Base-by-base conservation (phyloP, 1,140 invertebrate genomes). In the Chelonus insularis region DNA sequence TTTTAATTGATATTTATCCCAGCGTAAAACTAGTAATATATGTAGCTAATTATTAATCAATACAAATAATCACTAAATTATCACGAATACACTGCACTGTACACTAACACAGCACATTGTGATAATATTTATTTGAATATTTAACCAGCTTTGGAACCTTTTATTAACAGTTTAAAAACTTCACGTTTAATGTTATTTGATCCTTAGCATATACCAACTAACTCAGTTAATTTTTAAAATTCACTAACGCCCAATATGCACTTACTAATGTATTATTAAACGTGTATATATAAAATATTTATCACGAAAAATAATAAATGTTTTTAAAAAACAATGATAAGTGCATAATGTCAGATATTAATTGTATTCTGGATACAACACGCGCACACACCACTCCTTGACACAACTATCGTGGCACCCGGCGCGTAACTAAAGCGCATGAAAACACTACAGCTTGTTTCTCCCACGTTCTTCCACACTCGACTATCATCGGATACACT, bases 361-460 rank as follows among this genome's bases (percentile, higher is more conserved):
- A 47, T 66, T 29, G n/a, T 29, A 12, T 18, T 12, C 41, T 9
- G 14, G 55, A 43, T 34, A 66, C 68, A 70, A 72, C 76, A 66
- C 76, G 72, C 77, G 71, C 72, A 72, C 72, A 67, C 68, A 64
- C 66, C 58, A 68, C 67, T 68, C 68, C 56, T 71, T 77, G 78
- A 80, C 80, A 68, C 77, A 74, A 76, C 78, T 78, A 62, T 76
- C 75, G 72, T 75, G 78, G 75, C 79, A 81, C 70, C 79, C 79
- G 74, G 78, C 79, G 77, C 78, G 78, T 67, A 80, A 80, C 79
- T 81, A 80, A 80, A 72, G 70, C 75, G 71, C 72, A 73, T 68
- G 72, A 74, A 76, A 75, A 74, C 72, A 78, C 72, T 64, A 69
- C 70, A 52, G 69, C 54, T 57, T 52, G 41, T 63, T 65, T 67